These are phyloP conservation scores for Synanthedon formicaeformis DNA, from an alignment of 2,888 invertebrate genomes.

Conservation along the genomic window DNA sequence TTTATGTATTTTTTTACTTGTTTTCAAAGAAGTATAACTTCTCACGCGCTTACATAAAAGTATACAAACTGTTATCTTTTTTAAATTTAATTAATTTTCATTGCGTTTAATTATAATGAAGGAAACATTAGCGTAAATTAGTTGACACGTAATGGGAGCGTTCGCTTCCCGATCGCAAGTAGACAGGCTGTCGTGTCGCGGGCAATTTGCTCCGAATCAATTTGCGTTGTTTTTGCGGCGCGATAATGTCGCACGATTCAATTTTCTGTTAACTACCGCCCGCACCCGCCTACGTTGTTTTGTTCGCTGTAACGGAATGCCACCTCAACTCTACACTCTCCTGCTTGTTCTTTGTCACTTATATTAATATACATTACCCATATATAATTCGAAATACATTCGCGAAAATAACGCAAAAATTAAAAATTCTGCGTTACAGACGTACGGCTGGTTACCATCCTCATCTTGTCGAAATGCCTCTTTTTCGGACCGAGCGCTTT, in stretches of 20 bases:
- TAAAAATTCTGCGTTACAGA: background rate
- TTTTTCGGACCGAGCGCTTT: too few species aligned
- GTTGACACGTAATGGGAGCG: background rate
- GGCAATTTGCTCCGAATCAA: conserved; percentile 64
- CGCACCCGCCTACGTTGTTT: background rate
- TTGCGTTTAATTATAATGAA: too few species aligned
- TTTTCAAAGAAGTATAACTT: too few species aligned
- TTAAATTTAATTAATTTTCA: too few species aligned
- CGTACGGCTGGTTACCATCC: too few species aligned
- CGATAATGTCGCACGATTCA: conserved; percentile 51
- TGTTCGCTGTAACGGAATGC: background rate
- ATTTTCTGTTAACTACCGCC: conserved; percentile 25
- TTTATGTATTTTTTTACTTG: too few species aligned
- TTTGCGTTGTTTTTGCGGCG: conserved; percentile 56
- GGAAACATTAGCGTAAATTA: too few species aligned
- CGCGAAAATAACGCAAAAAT: background rate
- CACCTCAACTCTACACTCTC: background rate
- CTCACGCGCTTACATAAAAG: too few species aligned
- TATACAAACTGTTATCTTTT: too few species aligned
- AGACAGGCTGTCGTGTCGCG: conserved; percentile 1
- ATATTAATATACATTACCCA: background rate
- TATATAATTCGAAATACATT: background rate
- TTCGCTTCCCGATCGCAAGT: background rate
- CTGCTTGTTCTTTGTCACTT: too few species aligned
- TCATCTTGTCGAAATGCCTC: too few species aligned